phyloP scores from a whole-genome alignment of 2,113 vertebrate species.

The Paramisgurnus dabryanus region DNA sequence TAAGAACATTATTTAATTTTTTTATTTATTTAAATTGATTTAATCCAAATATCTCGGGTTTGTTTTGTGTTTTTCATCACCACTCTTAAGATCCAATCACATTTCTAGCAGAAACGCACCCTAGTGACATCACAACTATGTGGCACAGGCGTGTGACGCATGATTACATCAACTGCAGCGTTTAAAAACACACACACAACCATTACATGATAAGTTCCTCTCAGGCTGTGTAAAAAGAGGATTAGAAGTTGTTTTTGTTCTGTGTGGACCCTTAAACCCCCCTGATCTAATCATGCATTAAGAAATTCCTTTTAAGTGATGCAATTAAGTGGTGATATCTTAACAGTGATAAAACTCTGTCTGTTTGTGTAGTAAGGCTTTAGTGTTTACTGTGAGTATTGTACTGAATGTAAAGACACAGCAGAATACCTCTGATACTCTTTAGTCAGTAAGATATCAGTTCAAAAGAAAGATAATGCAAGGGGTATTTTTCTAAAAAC shows the following conservation, averaged over 20 bases:
- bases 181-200: neutral
- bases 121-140: neutral
- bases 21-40: too few relatives aligned
- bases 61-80: too few relatives aligned
- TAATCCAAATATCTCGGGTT: too few relatives aligned
- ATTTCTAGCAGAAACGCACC: neutral
- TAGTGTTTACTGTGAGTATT: neutral
- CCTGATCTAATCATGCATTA: neutral
- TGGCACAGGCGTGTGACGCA: neutral
- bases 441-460: neutral
- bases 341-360: neutral
- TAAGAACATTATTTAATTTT: too few relatives aligned
- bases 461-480: neutral
- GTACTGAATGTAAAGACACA: neutral
- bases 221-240: conserved; percentile 19
- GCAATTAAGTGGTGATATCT: neutral
- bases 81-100: neutral
- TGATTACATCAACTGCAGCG: neutral
- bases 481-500: neutral
- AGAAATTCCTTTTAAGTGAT: conserved; percentile 22
- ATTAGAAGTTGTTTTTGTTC: conserved; percentile 37
- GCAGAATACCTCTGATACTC: neutral
- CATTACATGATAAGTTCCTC: conserved; percentile 30
- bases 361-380: neutral
- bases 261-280: neutral